Evolutionary conservation across 2,797 vertebrate genomes (phyloP).

Genomic region (Lindbergichthys nudifrons): DNA sequence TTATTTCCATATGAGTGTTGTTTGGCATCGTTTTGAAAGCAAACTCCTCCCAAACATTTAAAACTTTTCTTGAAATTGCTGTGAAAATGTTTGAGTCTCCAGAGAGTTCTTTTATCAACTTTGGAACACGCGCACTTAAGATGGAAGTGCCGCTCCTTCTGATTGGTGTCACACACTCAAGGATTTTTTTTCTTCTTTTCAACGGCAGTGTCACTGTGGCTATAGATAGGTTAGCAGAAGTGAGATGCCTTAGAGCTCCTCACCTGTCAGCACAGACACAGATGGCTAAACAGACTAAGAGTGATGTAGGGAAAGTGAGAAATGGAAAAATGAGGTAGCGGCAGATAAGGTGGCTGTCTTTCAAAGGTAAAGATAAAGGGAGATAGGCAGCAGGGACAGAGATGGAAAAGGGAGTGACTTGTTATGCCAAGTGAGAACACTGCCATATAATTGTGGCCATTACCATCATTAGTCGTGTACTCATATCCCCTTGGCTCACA

Average conservation of each 20-base stretch:
- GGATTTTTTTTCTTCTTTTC: constrained; percentile 50
- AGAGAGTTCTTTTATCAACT: constrained; percentile 11
- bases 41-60: not conserved
- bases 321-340: constrained; percentile 9
- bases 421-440: constrained; percentile 66
- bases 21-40: constrained; percentile 3
- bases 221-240: constrained; percentile 45
- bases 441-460: constrained; percentile 75
- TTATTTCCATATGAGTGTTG: not conserved
- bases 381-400: constrained; percentile 19
- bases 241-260: constrained; percentile 29
- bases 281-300: constrained; percentile 16
- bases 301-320: constrained; percentile 14
- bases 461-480: constrained; percentile 74
- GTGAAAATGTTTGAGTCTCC: constrained; percentile 21
- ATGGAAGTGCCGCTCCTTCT: constrained; percentile 41
- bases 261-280: constrained; percentile 52
- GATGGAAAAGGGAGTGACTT: constrained; percentile 51
- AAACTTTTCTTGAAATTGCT: constrained; percentile 8
- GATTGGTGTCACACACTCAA: constrained; percentile 44
- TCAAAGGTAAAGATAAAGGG: constrained; percentile 49
- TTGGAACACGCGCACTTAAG: constrained; percentile 20
- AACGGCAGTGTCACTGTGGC: constrained; percentile 14
- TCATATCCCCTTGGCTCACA: constrained; percentile 66
- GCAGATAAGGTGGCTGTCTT: constrained; percentile 38